Base-by-base conservation (phyloP, 2,797 vertebrate genomes). In the Anabacerthia variegaticeps region DNA sequence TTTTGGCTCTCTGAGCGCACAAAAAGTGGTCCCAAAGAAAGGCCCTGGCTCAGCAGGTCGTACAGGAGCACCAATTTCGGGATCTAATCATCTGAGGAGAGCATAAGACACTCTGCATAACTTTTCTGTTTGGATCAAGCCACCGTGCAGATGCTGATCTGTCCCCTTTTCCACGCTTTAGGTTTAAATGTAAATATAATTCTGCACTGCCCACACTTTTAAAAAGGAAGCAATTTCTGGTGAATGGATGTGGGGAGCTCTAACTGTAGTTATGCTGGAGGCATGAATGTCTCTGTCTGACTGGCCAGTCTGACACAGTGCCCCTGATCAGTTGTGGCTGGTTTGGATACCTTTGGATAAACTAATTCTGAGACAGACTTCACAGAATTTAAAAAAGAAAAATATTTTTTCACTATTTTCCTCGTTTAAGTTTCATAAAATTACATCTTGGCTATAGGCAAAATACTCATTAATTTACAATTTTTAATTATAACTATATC, bases 341-440 rank as follows among this genome's bases (percentile, higher is more conserved):
- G 22, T 32, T 91, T 81, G 66, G 30, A 49, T 75, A 46, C 54
- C 22, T 87, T 61, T 59, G 39, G 72, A 52, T 34, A 82, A 63
- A 39, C 23, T 52, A 82, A 62, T 37, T 77, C 28, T 49, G 85
- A 73, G 39, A 28, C 8, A 49, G 27, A 67, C 17, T 17, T 92
- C 71, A 55, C 5, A 55, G 75, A 37, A 61, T 51, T 15, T 7
- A 48, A 46, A 46, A 48, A 5, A 55, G 74, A 52, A 77, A 52
- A 39, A 48, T 7, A 77, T 7, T 37, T 66, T n/a, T 58, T 80
- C 9, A 6, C 14, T 58, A 28, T 62, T 7, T 75, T 93, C 27
- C 43, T 78, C 14, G 15, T 72, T 93, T 66, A 75, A 89, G 27
- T 92, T 88, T 76, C 41, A 82, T 79, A 46, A 65, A 89, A 74